A percentile compares a stretch with the other conserved stretches of the same genome.
Conservation (phyloP, 2,113 vertebrate species). For the Syngnathoides biaculeatus region DNA sequence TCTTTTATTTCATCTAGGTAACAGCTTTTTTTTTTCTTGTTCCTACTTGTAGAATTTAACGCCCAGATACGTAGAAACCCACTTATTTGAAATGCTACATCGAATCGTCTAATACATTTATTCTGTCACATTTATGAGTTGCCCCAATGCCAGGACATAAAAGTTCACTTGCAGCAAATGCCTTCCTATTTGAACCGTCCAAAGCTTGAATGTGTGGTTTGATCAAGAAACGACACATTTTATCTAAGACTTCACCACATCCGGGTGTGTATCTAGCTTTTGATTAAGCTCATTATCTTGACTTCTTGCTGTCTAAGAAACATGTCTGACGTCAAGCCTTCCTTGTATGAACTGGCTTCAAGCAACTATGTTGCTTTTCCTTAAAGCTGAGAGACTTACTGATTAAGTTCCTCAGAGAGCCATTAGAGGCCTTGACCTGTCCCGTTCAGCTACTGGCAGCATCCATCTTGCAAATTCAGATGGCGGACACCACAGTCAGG, state of each 20-base stretch:
- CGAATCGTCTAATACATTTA: conserved; percentile 6
- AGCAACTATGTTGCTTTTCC: conserved; percentile 62
- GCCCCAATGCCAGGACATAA: neutral
- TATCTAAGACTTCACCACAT: conserved; percentile 13
- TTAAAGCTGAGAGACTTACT: conserved; percentile 49
- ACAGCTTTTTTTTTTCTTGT: neutral
- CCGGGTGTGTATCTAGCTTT: conserved; percentile 16
- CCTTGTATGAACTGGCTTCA: conserved; percentile 28
- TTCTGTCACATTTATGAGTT: conserved; percentile 19
- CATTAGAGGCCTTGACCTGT: conserved; percentile 68
- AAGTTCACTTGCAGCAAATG: neutral
- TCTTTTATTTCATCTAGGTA: conserved; percentile 13
- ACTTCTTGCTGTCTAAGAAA: conserved; percentile 21
- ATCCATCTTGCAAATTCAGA: conserved; percentile 75
- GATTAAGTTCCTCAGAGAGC: conserved; percentile 70
- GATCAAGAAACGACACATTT: conserved; percentile 20
- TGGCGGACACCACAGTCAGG: conserved; percentile 41
- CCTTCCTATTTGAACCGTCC: conserved; percentile 10
- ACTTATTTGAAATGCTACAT: neutral
- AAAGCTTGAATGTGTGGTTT: conserved; percentile 12
- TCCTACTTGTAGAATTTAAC: conserved; percentile 11
- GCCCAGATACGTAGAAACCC: neutral
- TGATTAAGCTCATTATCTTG: conserved; percentile 44
- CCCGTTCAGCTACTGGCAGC: conserved; percentile 51
- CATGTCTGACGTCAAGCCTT: conserved; percentile 30